Evolutionary conservation across 2,888 invertebrate genomes (phyloP).

Genomic region (Fabriciana adippe): DNA sequence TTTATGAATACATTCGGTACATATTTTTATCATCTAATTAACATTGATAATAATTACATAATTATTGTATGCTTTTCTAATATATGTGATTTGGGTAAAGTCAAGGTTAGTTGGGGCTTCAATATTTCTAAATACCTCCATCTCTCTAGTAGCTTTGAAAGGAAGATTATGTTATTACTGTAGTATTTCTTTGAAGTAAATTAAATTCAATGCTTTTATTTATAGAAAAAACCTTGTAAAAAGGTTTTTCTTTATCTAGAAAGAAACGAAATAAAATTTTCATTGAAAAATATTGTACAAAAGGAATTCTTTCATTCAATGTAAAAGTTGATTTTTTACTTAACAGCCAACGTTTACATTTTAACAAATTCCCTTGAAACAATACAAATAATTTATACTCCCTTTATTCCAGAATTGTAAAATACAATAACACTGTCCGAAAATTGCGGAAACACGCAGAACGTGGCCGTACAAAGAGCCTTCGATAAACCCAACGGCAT

Average conservation of each 20-base stretch:
- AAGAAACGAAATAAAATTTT: background rate
- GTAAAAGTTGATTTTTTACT: background rate
- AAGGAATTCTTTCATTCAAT: background rate
- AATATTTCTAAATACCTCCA: background rate
- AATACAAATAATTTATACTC: slow-evolving; percentile 8
- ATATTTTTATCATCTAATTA: too few species aligned
- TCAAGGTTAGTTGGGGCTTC: background rate
- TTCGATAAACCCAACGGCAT: slow-evolving; percentile 29
- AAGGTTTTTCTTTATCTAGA: background rate
- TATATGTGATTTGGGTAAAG: too few species aligned
- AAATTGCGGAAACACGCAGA: slow-evolving; percentile 6
- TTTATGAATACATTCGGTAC: too few species aligned
- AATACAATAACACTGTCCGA: slow-evolving; percentile 7
- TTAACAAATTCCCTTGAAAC: slow-evolving; percentile 1
- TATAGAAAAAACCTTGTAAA: background rate
- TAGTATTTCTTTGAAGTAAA: background rate
- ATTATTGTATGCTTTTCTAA: too few species aligned
- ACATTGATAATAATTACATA: too few species aligned
- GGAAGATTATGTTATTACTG: background rate
- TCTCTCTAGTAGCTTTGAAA: background rate
- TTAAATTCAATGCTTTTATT: background rate
- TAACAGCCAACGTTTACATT: background rate
- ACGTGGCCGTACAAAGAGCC: slow-evolving; percentile 3
- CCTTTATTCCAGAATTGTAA: background rate
- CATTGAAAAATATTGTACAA: slow-evolving; percentile 4